phyloP scores from a whole-genome alignment of 2,113 vertebrate genomes.

The Microcebus tavaratra region DNA sequence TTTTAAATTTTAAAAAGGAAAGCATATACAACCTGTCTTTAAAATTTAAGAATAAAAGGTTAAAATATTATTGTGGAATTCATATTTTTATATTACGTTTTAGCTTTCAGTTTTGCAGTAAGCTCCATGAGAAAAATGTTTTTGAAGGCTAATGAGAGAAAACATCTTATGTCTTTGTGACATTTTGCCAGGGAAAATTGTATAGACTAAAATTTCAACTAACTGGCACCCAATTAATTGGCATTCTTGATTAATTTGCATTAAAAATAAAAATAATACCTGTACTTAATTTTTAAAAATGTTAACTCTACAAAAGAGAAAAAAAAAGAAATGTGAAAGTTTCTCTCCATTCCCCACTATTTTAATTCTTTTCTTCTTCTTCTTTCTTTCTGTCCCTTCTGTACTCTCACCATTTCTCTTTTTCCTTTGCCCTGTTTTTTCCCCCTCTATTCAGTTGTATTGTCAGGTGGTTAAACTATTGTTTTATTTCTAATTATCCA shows the following conservation, averaged over 20 bases:
- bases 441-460: background rate
- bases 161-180: background rate
- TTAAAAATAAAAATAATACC: background rate
- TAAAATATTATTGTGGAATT: background rate
- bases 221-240: background rate
- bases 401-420: background rate
- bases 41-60: slow-evolving; percentile 8
- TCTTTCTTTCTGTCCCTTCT: background rate
- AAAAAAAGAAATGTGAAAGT: slow-evolving; percentile 15
- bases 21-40: background rate
- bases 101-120: background rate
- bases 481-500: background rate
- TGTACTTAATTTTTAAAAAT: background rate
- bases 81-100: background rate
- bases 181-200: slow-evolving; percentile 10
- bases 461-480: background rate
- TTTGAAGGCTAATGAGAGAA: slow-evolving; percentile 23
- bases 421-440: background rate
- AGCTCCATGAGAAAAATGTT: background rate
- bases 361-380: background rate
- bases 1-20: background rate
- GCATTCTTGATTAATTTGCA: background rate
- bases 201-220: slow-evolving; percentile 1
- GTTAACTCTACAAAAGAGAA: background rate
- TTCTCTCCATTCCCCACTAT: background rate